These are phyloP conservation scores for Acleris emargana DNA, from an alignment of 2,888 invertebrate genomes.

Conservation along the genomic window DNA sequence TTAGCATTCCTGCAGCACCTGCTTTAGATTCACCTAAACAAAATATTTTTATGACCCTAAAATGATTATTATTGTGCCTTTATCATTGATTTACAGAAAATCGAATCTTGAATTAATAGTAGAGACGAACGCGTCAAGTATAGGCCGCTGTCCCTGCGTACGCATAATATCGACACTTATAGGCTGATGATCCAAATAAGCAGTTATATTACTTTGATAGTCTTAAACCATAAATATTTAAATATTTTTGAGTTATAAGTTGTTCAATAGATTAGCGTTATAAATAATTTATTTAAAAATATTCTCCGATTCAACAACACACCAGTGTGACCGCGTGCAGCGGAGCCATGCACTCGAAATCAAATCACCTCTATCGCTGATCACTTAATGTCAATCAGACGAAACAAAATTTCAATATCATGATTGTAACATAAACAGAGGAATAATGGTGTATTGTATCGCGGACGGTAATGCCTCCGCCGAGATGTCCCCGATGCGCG, in stretches of 20 bases:
- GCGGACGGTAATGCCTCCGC: constrained; percentile 57
- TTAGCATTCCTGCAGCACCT: constrained; percentile 66
- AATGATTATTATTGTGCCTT: constrained; percentile 17
- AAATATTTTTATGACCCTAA: constrained; percentile 23
- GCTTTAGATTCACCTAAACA: constrained; percentile 23
- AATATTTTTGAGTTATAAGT: neutral
- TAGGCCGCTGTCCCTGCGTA: neutral
- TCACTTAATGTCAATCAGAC: constrained; percentile 69
- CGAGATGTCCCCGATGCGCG: constrained; percentile 61
- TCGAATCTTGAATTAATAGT: neutral
- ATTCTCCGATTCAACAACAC: constrained; percentile 1
- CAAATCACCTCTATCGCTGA: constrained; percentile 55
- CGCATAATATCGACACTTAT: constrained; percentile 6
- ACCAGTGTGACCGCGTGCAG: neutral
- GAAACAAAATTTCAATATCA: constrained; percentile 66
- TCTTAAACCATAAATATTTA: constrained; percentile 6
- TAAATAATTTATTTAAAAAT: constrained; percentile 2
- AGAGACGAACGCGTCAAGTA: neutral
- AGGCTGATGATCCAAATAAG: neutral
- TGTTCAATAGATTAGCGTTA: neutral
- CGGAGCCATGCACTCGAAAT: constrained; percentile 35
- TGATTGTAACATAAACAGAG: constrained; percentile 64
- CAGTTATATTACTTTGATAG: neutral
- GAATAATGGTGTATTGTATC: constrained; percentile 73
- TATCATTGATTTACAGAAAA: constrained; percentile 13